phyloP scores from a whole-genome alignment of 2,888 invertebrate genomes.

The Tromatobia lineatoria region DNA sequence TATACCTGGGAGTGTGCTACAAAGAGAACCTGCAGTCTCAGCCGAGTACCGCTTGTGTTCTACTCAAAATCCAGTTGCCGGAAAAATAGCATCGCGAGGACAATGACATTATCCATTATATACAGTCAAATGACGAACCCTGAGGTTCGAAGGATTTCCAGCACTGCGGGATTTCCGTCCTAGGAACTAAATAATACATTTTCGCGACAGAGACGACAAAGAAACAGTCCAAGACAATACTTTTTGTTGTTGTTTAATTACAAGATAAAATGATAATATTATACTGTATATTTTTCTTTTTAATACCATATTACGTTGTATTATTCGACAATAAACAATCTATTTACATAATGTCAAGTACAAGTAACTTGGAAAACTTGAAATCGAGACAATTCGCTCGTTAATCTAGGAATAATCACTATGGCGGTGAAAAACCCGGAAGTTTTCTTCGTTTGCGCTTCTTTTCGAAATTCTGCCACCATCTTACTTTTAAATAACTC shows the following conservation, averaged over 20 bases:
- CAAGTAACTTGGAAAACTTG: slow-evolving; percentile 36
- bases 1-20: slow-evolving; percentile 13
- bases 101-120: slow-evolving; percentile 42
- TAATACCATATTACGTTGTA: slow-evolving; percentile 43
- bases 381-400: slow-evolving; percentile 22
- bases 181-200: not conserved
- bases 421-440: not conserved
- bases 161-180: not conserved
- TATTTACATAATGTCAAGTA: slow-evolving; percentile 59
- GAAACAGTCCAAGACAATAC: not conserved
- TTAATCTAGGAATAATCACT: slow-evolving; percentile 28
- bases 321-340: slow-evolving; percentile 55
- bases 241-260: slow-evolving; percentile 8
- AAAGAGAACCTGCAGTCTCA: slow-evolving; percentile 21
- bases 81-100: slow-evolving; percentile 46
- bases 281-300: slow-evolving; percentile 28
- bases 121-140: slow-evolving; percentile 12
- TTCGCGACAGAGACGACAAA: not conserved
- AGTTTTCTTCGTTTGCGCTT: no score
- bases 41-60: not conserved
- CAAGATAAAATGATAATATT: slow-evolving; percentile 10
- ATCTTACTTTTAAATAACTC: no score
- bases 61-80: slow-evolving; percentile 56
- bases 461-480: no score
- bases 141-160: not conserved